Conservation (phyloP, 2,797 vertebrate genomes). For the Smutsia gigantea region DNA sequence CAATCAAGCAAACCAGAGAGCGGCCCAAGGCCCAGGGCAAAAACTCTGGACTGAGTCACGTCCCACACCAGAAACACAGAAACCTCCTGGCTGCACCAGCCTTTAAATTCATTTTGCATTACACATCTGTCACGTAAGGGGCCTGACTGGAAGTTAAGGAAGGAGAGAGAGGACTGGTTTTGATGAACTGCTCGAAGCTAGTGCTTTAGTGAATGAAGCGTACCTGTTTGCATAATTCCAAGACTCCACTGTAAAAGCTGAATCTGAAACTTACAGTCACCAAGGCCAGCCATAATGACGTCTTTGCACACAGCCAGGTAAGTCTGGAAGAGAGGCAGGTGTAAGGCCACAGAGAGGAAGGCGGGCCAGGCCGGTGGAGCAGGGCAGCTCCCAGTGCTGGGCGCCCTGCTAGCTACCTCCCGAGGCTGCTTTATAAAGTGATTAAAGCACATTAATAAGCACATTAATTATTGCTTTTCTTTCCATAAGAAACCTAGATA, state of each 20-base stretch:
- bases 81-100: not conserved
- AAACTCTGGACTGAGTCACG: not conserved
- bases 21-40: not conserved
- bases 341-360: not conserved
- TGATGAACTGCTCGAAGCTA: not conserved
- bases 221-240: slow-evolving; percentile 90
- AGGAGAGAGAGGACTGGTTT: not conserved
- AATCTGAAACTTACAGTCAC: slow-evolving; percentile 88
- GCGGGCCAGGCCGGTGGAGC: no score
- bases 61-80: not conserved
- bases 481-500: not conserved
- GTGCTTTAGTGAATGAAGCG: not conserved
- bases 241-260: slow-evolving; percentile 90
- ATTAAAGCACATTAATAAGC: not conserved
- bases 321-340: slow-evolving; percentile 84
- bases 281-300: slow-evolving; percentile 92
- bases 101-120: not conserved
- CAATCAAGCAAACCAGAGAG: not conserved
- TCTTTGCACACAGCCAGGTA: slow-evolving; percentile 92
- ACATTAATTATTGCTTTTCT: not conserved
- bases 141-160: not conserved
- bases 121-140: not conserved
- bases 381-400: not conserved
- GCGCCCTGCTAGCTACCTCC: not conserved
- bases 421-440: not conserved